Percentiles rank a stretch among this genome's conserved stretches.
phyloP scores from a whole-genome alignment of 1,140 invertebrate species.

The Caenorhabditis brenneri region DNA sequence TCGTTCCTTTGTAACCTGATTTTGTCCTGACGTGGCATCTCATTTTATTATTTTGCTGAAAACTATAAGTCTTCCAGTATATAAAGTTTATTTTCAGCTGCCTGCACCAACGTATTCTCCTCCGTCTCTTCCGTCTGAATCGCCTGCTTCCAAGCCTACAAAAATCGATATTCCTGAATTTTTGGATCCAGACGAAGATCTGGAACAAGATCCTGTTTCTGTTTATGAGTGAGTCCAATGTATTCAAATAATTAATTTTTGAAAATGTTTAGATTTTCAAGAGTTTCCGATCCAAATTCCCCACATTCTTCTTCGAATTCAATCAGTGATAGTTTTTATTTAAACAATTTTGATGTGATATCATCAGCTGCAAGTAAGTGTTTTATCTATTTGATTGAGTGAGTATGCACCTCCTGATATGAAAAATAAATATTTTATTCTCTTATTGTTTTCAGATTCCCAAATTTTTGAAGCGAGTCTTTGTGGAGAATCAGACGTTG shows the following conservation, averaged over 20 bases:
- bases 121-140: conserved; percentile 48
- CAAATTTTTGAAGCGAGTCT: conserved; percentile 33
- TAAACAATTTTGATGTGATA: conserved; percentile 50
- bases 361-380: conserved; percentile 41
- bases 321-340: conserved; percentile 59
- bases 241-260: background rate
- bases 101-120: conserved; percentile 59
- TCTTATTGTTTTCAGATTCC: background rate
- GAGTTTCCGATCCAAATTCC: conserved; percentile 54
- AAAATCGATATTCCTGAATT: conserved; percentile 18
- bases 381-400: too few relatives aligned
- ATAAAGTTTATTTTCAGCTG: conserved; percentile 45
- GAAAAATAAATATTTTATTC: background rate
- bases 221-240: conserved; percentile 2
- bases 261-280: conserved; percentile 52
- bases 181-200: background rate
- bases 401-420: too few relatives aligned
- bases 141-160: background rate
- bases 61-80: background rate
- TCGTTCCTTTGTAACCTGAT: conserved; percentile 10
- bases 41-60: conserved; percentile 26
- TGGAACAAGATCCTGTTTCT: background rate
- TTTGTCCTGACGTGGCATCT: conserved; percentile 20
- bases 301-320: conserved; percentile 60
- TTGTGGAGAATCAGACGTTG: conserved; percentile 7